Conservation (phyloP, 2,113 vertebrate genomes). For the Myotis yumanensis region DNA sequence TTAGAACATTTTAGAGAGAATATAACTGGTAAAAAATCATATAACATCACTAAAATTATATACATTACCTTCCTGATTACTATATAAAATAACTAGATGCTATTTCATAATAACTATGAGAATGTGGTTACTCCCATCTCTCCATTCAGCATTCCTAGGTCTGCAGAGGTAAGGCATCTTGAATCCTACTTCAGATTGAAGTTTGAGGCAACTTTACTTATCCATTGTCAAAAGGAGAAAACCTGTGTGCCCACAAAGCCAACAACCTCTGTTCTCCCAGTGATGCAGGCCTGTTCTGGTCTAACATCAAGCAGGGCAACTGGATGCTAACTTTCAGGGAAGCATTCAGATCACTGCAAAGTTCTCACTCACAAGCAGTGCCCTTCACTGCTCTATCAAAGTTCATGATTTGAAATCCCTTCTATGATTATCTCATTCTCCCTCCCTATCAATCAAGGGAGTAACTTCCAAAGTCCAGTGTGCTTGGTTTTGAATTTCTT, state of each 20-base stretch:
- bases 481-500: not conserved
- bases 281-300: fast-evolving
- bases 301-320: not conserved
- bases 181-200: not conserved
- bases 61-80: not conserved
- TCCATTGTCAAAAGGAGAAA: not conserved
- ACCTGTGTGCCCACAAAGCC: not conserved
- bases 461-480: not conserved
- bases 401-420: not conserved
- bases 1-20: not conserved
- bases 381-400: not conserved
- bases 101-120: not conserved
- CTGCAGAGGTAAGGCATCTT: not conserved
- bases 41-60: not conserved
- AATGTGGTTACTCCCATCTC: not conserved
- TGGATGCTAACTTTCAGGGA: not conserved
- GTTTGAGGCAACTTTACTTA: not conserved
- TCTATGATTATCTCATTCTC: not conserved
- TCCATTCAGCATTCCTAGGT: not conserved
- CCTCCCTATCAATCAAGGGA: not conserved
- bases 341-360: not conserved
- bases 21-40: not conserved
- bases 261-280: not conserved
- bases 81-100: not conserved
- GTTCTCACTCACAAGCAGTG: not conserved